Conservation (phyloP, 2,888 invertebrate genomes). For the Tholera decimalis region DNA sequence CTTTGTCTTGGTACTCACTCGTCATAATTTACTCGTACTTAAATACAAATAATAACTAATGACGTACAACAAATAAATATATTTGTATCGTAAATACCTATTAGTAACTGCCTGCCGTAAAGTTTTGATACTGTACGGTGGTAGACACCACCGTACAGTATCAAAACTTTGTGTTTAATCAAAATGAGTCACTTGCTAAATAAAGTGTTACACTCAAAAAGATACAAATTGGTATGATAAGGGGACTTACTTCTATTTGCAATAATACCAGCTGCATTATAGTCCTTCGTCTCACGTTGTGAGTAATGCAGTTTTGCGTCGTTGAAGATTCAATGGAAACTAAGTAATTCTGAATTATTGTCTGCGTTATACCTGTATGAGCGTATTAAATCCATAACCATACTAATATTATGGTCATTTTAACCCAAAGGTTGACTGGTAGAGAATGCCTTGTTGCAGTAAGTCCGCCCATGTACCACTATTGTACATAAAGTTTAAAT, state of each 20-base stretch:
- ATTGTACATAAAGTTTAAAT: too few species aligned
- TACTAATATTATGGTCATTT: too few species aligned
- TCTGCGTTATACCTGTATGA: background rate
- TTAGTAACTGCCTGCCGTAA: too few species aligned
- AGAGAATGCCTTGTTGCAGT: too few species aligned
- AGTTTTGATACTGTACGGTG: too few species aligned
- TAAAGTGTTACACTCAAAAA: background rate
- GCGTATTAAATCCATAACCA: background rate
- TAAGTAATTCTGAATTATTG: slow-evolving; percentile 12
- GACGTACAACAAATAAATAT: too few species aligned
- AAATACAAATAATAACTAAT: too few species aligned
- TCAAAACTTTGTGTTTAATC: background rate
- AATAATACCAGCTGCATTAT: slow-evolving; percentile 10
- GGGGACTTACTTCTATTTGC: slow-evolving; percentile 13
- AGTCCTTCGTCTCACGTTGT: slow-evolving; percentile 6
- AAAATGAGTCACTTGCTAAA: background rate
- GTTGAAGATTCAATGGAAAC: slow-evolving; percentile 16
- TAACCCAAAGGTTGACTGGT: too few species aligned
- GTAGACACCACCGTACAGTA: background rate
- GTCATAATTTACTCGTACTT: too few species aligned
- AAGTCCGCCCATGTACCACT: too few species aligned
- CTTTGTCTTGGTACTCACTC: too few species aligned
- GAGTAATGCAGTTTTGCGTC: slow-evolving; percentile 7
- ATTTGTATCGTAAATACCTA: too few species aligned
- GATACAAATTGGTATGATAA: slow-evolving; percentile 8